A percentile compares a stretch with the other conserved stretches of the same genome.
Conservation (phyloP, 2,113 vertebrate genomes). For the Lophius piscatorius region DNA sequence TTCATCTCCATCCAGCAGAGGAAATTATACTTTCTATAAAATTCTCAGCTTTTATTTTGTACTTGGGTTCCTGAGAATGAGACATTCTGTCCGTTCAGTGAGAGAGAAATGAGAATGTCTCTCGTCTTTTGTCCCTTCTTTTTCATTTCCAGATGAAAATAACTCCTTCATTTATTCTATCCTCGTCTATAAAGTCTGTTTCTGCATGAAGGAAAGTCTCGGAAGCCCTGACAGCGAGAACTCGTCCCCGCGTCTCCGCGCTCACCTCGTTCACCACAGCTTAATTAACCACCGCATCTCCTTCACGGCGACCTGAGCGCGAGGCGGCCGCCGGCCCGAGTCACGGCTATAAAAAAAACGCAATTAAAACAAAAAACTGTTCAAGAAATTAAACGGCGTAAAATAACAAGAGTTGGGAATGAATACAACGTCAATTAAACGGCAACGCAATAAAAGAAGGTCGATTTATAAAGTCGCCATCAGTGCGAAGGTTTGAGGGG, state of each 20-base stretch:
- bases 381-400: slow-evolving; percentile 42
- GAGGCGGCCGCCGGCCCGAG: slow-evolving; percentile 1
- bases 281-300: slow-evolving; percentile 52
- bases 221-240: not conserved
- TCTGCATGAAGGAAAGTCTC: not conserved
- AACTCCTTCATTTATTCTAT: slow-evolving; percentile 11
- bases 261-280: slow-evolving; percentile 46
- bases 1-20: slow-evolving; percentile 7
- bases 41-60: slow-evolving; percentile 4
- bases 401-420: slow-evolving; percentile 20
- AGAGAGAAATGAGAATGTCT: not conserved
- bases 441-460: slow-evolving; percentile 9
- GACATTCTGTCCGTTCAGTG: not conserved
- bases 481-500: too few species aligned
- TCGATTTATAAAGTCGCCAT: too few species aligned
- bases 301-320: slow-evolving; percentile 29
- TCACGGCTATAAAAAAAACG: slow-evolving; percentile 29
- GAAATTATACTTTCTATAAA: slow-evolving; percentile 16
- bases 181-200: slow-evolving; percentile 1
- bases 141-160: too few species aligned
- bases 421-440: slow-evolving; percentile 11
- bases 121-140: too few species aligned
- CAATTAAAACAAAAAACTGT: slow-evolving; percentile 49
- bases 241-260: slow-evolving; percentile 20
- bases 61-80: not conserved